These are phyloP conservation scores for Holotrichia oblita DNA, from an alignment of 1,140 invertebrate genomes.

Conservation along the genomic window DNA sequence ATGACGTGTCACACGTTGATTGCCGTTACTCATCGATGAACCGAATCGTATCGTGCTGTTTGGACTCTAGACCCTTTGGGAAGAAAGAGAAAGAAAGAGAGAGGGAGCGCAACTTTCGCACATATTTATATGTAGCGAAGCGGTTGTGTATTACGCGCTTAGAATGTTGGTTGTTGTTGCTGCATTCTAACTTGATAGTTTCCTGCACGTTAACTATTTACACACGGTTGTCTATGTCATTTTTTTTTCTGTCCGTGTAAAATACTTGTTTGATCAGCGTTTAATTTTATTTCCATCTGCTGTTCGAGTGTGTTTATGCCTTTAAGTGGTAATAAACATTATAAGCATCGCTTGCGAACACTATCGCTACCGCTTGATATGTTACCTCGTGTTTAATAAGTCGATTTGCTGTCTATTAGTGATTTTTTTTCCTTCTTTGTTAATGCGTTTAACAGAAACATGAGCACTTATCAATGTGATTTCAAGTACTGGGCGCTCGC, in stretches of 20 bases:
- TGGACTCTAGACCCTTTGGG: not conserved
- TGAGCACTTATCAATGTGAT: not conserved
- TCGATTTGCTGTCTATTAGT: not conserved
- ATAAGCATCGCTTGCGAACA: not conserved
- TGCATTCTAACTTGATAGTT: not conserved
- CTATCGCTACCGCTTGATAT: not conserved
- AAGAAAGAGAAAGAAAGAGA: too few species aligned
- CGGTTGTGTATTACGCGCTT: not conserved
- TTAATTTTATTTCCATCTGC: not conserved
- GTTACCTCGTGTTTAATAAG: not conserved
- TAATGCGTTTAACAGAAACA: too few species aligned
- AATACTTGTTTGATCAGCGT: not conserved
- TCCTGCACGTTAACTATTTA: not conserved
- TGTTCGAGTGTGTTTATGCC: not conserved
- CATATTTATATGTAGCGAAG: not conserved
- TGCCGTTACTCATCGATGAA: slow-evolving; percentile 40
- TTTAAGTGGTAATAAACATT: not conserved
- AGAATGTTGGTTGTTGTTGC: not conserved
- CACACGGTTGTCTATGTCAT: not conserved
- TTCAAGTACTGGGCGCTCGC: not conserved
- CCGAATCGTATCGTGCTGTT: not conserved
- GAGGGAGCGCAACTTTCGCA: too few species aligned
- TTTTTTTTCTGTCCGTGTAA: not conserved
- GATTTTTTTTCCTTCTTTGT: not conserved
- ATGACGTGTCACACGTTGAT: slow-evolving; percentile 43